Evolutionary conservation across 2,797 vertebrate genomes (phyloP).

Genomic region (Chaetodon trifasciatus): DNA sequence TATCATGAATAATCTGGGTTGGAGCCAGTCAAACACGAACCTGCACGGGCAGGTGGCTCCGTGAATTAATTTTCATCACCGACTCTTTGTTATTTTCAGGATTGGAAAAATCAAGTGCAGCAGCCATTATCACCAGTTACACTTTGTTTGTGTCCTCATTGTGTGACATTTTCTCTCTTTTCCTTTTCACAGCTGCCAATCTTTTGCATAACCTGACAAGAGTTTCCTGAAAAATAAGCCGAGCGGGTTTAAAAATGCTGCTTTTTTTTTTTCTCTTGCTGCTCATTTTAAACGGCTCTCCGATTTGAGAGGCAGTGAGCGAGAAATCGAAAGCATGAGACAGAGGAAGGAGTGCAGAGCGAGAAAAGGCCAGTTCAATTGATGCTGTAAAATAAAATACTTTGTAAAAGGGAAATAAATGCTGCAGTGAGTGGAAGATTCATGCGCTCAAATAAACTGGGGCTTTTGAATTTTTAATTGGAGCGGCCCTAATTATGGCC

Average conservation of each 20-base stretch:
- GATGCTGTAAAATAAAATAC: constrained; percentile 97
- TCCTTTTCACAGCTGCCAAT: constrained; percentile 49
- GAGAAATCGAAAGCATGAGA: constrained; percentile 80
- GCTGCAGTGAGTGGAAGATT: constrained; percentile 92
- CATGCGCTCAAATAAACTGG: constrained; percentile 99
- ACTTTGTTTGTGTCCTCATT: constrained; percentile 33
- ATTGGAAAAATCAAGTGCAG: not conserved
- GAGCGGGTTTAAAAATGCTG: constrained; percentile 27
- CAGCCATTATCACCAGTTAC: constrained; percentile 20
- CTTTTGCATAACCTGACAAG: constrained; percentile 46
- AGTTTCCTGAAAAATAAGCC: constrained; percentile 46
- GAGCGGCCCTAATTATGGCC: constrained; percentile 98
- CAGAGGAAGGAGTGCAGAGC: constrained; percentile 79
- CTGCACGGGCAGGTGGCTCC: not conserved
- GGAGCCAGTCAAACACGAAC: not conserved
- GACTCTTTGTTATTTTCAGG: not conserved
- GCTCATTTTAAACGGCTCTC: not conserved
- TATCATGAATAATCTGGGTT: constrained; percentile 13
- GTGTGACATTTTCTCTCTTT: constrained; percentile 23
- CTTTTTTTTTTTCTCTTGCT: not conserved
- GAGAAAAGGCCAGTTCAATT: constrained; percentile 89
- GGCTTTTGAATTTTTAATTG: constrained; percentile 99
- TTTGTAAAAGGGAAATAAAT: constrained; percentile 99
- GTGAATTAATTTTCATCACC: not conserved
- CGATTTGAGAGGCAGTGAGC: constrained; percentile 70